Evolutionary conservation across 2,113 vertebrate species (phyloP).

Genomic region (Loxodonta africana): DNA sequence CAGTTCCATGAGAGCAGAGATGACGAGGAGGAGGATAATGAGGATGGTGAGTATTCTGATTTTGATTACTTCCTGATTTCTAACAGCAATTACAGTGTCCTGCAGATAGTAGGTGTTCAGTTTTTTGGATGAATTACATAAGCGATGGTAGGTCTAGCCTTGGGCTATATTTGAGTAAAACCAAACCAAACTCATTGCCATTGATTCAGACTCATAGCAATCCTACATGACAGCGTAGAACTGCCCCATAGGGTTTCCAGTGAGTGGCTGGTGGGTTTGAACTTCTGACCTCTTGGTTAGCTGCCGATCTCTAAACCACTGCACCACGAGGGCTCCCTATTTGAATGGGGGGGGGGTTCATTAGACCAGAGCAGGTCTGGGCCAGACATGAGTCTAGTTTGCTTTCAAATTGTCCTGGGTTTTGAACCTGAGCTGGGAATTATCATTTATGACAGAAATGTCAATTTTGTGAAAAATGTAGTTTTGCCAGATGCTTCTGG

Average conservation of each 20-base stretch:
- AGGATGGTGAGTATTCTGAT: not conserved
- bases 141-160: not conserved
- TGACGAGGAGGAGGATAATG: not conserved
- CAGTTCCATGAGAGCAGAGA: not conserved
- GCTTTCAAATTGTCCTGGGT: not conserved
- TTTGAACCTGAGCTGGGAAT: slow-evolving; percentile 20
- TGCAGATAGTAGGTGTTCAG: not conserved
- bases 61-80: slow-evolving; percentile 42
- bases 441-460: slow-evolving; percentile 77
- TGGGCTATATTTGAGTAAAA: not conserved
- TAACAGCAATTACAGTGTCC: not conserved
- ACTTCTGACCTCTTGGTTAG: too few relatives aligned
- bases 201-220: too few relatives aligned
- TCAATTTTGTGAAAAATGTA: slow-evolving; percentile 66
- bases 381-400: not conserved
- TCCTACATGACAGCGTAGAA: too few relatives aligned
- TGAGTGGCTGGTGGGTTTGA: too few relatives aligned
- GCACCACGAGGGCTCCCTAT: too few relatives aligned
- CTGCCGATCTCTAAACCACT: too few relatives aligned
- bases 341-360: not conserved
- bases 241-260: too few relatives aligned
- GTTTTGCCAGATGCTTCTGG: slow-evolving; percentile 82
- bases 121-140: not conserved
- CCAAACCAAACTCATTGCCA: too few relatives aligned
- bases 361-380: not conserved